Base-by-base conservation (phyloP, 2,888 invertebrate genomes). In the Cryptus viduatorius region DNA sequence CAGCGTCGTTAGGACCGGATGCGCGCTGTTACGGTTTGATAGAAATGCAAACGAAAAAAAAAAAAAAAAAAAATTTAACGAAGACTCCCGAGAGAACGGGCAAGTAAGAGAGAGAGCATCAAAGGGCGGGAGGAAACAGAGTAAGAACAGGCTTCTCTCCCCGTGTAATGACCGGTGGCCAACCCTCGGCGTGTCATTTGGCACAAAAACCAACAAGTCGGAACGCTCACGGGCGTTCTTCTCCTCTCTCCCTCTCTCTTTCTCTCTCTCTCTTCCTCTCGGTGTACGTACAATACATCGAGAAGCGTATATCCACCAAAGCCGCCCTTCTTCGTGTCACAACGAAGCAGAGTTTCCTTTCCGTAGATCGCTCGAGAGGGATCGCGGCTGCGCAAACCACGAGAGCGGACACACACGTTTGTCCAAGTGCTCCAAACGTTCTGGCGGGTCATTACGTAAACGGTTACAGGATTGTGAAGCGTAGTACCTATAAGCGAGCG, bases 1-100 rank as follows among this genome's bases (percentile, higher is more conserved):
- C 14, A 73, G 67, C 48, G 31, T 79, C 50, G 77, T 67, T 82
- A 56, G 16, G 31, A 69, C 87, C 90, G 90, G 91, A 90, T 89
- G 88, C 84, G 86, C 89, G 87, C 88, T 88, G 91, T 91, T 91
- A 89, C 89, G 90, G 86, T 90, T 91, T 91, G 91, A 92, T 91
- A 91, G 90, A 91, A 90, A 91, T 88, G 90, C 90, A 90, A 91
- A 90, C 89, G 88, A 79, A 87, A 88, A 85, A 85, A 84, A 83
- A 86, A 84, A 82, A 24, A 24, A 24, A 24, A 46, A 73, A 67
- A 71, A 31, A 56, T 29, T 69, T 61, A 71, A 67, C 59, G 24
- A 80, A 67, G 79, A 61, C 37, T 76, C 50, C 37, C 50, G 29
- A 61, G 76, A 76, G 75, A 69, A 81, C 37, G 37, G 37, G 37